Base-by-base conservation (phyloP, 1,140 invertebrate species). In the Dendroctonus valens region DNA sequence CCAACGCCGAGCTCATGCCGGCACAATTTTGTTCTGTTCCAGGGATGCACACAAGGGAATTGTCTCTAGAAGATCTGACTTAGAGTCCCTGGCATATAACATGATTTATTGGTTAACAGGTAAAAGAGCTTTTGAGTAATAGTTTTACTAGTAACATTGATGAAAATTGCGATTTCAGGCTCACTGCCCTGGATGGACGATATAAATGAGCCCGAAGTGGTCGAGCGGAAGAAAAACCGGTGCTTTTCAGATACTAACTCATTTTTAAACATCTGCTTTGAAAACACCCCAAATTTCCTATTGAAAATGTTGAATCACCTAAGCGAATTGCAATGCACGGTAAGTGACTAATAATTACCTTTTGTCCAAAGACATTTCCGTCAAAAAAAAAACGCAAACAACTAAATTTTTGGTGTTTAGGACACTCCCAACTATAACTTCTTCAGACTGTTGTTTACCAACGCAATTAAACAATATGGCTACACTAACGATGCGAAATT, bases 31-130 rank as follows among this genome's bases (percentile, higher is more conserved):
- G 77, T 99, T 94, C 75, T 97, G 94, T 61, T 97, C 93, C 11
- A 84, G 93, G 68, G 97, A 99, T 83, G 97, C 96, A 46, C 97
- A 99, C 81, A 88, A 93, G 78, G 95, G 95, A 62, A 92, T 89
- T 48, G 91, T 93, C 80, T 94, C 94, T 7, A 84, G 94, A 68
- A 84, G 96, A 79, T 94, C 94, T 53, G 97, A 99, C 81, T 79
- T 99, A 52, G 96, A 98, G 83, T 95, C 94, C 62, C 83, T 99
- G 49, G 96, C 92, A 1, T 99, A 95, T 73, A 98, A 98, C 81
- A 81, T 98, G 72, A 79, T 98, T 6, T 93, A 96, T 76, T 99
- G 96, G 97, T 79, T 96, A 5, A 91, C 91, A 74, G 92, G 93
- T 60, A 54, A 49, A 40, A n/a, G 12, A 46, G n/a, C 41, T 54